These are phyloP conservation scores for Pangasius krempfi DNA, from an alignment of 2,797 vertebrate species.

Conservation along the genomic window DNA sequence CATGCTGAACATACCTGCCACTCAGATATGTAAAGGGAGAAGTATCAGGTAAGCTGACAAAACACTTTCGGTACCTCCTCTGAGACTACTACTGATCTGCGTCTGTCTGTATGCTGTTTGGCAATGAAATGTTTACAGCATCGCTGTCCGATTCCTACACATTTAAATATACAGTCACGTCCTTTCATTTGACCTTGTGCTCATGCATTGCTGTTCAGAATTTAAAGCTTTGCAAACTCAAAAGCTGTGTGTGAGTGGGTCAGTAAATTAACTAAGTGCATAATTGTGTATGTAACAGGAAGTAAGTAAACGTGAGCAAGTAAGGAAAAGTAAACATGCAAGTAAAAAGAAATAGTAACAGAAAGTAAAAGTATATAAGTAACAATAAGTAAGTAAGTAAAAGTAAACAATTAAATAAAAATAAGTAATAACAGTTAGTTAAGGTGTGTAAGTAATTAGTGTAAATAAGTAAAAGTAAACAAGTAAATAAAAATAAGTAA, in stretches of 20 bases:
- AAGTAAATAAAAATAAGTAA: background rate
- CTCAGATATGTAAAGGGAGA: background rate
- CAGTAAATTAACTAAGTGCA: background rate
- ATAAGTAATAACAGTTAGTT: background rate
- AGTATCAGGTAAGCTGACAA: background rate
- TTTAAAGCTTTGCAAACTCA: background rate
- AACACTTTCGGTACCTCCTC: background rate
- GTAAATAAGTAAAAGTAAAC: background rate
- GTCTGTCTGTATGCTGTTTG: background rate
- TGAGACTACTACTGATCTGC: background rate
- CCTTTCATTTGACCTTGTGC: background rate
- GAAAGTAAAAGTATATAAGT: background rate
- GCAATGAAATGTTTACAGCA: background rate
- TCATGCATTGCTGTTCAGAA: background rate
- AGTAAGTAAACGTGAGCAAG: background rate
- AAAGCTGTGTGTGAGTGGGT: no score
- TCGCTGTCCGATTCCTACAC: background rate
- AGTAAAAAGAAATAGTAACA: background rate
- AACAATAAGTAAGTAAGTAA: background rate
- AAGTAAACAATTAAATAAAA: background rate
- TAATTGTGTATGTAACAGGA: background rate
- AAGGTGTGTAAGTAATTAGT: background rate
- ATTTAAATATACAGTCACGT: background rate
- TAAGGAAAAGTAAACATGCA: background rate
- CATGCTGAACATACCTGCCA: constrained; percentile 18